A percentile compares a stretch with the other conserved stretches of the same genome.
phyloP scores from a whole-genome alignment of 2,113 vertebrate species.

The Corythaeola cristata region DNA sequence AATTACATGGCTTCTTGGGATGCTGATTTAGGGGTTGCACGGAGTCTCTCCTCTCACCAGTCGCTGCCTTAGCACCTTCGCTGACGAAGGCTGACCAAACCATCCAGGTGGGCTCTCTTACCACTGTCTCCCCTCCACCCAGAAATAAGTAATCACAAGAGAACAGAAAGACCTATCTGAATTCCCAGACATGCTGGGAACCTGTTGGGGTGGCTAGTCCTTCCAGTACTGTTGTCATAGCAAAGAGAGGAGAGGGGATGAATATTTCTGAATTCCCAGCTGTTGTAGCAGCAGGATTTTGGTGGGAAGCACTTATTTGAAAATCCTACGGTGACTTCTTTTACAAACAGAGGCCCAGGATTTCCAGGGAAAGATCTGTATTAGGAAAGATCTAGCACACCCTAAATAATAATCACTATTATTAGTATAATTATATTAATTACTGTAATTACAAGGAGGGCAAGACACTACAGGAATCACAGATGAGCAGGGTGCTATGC shows the following conservation, averaged over 20 bases:
- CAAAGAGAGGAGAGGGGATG: background rate
- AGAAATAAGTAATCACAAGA: background rate
- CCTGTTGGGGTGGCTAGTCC: background rate
- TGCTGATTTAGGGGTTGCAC: background rate
- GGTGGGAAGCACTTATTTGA: background rate
- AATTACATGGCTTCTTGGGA: background rate
- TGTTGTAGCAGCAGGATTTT: background rate
- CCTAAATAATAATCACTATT: constrained; percentile 55
- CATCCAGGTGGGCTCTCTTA: background rate
- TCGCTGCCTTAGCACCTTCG: background rate
- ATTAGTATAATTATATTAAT: constrained; percentile 45
- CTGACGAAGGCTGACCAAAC: background rate
- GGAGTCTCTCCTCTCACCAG: background rate
- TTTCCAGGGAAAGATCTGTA: constrained; percentile 7
- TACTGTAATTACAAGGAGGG: constrained; percentile 52
- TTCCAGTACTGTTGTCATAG: background rate
- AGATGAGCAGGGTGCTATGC: constrained; percentile 1
- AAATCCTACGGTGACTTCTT: background rate
- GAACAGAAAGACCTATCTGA: background rate
- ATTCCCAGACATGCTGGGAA: background rate
- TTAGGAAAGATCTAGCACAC: constrained; percentile 1
- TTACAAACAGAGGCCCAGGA: background rate
- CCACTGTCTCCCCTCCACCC: background rate
- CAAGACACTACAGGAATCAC: constrained; percentile 31
- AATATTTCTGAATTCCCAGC: background rate